Conservation (phyloP, 1,140 invertebrate genomes). For the Drosophila kepulauana region DNA sequence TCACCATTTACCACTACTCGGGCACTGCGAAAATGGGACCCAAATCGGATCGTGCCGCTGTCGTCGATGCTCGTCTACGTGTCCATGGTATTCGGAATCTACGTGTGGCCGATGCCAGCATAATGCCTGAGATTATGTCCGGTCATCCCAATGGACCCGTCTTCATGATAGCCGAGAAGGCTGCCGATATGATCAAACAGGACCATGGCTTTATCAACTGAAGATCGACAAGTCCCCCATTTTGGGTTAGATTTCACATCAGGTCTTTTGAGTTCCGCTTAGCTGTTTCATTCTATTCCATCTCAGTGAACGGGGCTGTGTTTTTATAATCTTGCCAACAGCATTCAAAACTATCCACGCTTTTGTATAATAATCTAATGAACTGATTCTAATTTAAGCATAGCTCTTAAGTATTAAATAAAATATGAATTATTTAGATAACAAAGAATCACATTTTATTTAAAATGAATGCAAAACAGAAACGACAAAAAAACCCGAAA, state of each 20-base stretch:
- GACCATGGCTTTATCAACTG: conserved; percentile 85
- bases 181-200: conserved; percentile 88
- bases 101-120: conserved; percentile 91
- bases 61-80: conserved; percentile 89
- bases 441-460: conserved; percentile 5
- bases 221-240: neutral
- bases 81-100: conserved; percentile 89
- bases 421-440: conserved; percentile 6
- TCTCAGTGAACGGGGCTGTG: conserved; percentile 20
- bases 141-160: conserved; percentile 89
- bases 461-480: too few relatives aligned
- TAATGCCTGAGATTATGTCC: conserved; percentile 87
- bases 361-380: conserved; percentile 41
- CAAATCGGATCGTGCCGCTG: conserved; percentile 87
- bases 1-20: conserved; percentile 91
- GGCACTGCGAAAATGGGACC: conserved; percentile 96
- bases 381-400: conserved; percentile 75
- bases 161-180: conserved; percentile 91
- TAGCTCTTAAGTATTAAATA: conserved; percentile 52
- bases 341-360: conserved; percentile 16
- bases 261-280: conserved; percentile 48
- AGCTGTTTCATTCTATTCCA: neutral
- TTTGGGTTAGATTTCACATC: conserved; percentile 38
- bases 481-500: neutral
- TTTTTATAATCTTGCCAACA: conserved; percentile 30